Evolutionary conservation across 2,113 vertebrate species (phyloP).

Genomic region (Apus apus): DNA sequence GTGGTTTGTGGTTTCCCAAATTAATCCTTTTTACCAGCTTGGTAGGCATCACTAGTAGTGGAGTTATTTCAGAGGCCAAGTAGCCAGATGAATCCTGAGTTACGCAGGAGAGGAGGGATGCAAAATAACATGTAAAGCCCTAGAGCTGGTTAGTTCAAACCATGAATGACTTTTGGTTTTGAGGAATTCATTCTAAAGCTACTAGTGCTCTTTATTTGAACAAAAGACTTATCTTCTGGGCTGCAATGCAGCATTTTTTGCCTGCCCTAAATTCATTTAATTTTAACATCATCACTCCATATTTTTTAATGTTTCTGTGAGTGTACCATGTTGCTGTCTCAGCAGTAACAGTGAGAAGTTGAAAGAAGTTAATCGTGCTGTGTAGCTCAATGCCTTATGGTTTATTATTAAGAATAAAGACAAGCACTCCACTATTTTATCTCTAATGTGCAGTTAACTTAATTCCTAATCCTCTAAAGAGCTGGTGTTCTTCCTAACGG

Average conservation of each 20-base stretch:
- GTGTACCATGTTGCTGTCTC: conserved; percentile 33
- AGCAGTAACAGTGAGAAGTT: conserved; percentile 43
- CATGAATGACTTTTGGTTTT: neutral
- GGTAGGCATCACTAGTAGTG: neutral
- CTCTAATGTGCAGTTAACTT: conserved; percentile 64
- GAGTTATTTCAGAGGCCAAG: neutral
- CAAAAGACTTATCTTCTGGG: neutral
- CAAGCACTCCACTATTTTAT: conserved; percentile 53
- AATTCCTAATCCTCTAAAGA: conserved; percentile 67
- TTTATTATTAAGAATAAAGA: conserved; percentile 60
- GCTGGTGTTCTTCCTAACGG: neutral
- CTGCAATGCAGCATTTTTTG: neutral
- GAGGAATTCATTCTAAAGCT: neutral
- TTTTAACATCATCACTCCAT: neutral
- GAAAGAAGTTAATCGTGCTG: conserved; percentile 49
- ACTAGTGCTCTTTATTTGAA: neutral
- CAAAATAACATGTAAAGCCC: neutral
- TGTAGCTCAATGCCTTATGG: conserved; percentile 29
- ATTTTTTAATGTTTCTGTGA: conserved; percentile 9
- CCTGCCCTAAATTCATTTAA: conserved; percentile 34
- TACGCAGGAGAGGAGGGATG: neutral
- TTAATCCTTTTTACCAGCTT: neutral
- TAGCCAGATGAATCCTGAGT: neutral
- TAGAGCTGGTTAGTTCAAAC: neutral
- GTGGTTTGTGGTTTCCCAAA: neutral